Evolutionary conservation across 2,113 vertebrate genomes (phyloP).

Genomic region (Burhinus bistriatus): DNA sequence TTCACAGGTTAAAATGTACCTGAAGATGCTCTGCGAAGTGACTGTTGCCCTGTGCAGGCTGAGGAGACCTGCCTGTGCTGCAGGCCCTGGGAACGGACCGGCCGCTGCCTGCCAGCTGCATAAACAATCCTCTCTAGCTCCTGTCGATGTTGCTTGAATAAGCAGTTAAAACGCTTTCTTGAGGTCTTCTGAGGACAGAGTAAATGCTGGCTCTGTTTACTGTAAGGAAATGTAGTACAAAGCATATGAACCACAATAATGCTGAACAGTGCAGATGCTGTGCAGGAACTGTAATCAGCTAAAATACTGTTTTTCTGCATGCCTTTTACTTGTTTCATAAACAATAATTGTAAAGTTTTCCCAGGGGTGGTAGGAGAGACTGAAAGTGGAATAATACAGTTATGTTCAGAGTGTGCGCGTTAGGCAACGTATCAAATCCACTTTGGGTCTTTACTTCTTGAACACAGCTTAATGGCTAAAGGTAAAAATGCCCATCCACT

Average conservation of each 20-base stretch:
- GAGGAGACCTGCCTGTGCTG: background rate
- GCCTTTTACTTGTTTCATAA: background rate
- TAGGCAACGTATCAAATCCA: background rate
- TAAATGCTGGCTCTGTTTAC: background rate
- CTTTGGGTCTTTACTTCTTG: background rate
- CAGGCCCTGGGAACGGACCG: accelerated
- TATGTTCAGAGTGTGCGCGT: background rate
- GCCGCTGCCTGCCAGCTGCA: background rate
- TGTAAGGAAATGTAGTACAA: background rate
- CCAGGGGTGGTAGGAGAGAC: background rate
- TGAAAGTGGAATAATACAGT: background rate
- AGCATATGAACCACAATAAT: background rate
- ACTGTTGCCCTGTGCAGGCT: too few species aligned
- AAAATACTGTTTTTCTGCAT: background rate
- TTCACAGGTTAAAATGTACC: background rate
- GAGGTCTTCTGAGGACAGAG: background rate
- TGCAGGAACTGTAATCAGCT: background rate
- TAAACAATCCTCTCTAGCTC: background rate
- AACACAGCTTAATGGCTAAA: background rate
- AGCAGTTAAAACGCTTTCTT: background rate
- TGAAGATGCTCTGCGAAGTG: background rate
- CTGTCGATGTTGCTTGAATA: background rate
- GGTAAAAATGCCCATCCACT: background rate
- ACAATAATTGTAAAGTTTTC: background rate
- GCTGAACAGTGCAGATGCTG: background rate